Base-by-base conservation (phyloP, 2,888 invertebrate genomes). In the Apantesis nais region DNA sequence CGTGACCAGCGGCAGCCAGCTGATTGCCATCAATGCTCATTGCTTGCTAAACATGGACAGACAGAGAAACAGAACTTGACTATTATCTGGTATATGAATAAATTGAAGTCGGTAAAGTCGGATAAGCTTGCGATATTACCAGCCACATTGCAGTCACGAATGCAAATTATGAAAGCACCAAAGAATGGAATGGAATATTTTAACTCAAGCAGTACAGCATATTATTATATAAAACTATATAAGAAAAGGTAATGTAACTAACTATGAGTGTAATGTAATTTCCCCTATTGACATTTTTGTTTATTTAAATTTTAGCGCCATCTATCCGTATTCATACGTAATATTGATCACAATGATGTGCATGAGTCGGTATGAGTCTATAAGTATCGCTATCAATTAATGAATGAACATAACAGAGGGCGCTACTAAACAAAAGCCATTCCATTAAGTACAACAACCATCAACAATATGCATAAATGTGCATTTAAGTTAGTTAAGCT, bases 21-120 rank as follows among this genome's bases (percentile, higher is more conserved):
- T 86, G 92, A 92, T 92, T 88, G 88, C 85, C 89, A 93, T 93
- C 92, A 84, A 78, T 80, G 78, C 79, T 78, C 72, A 78, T 76
- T 79, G 76, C 82, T 71, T 76, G 79, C 86, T 85, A 80, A 85
- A 86, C 85, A 84, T 83, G 85, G 85, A 82, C 84, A 75, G 76
- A 61, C 75, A 72, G 71, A 79, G 72, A 79, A 85, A 79, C 82
- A 80, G 76, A 84, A 84, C 84, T 82, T 78, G 85, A 82, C 84
- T 81, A 82, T 83, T 87, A 86, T 86, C 85, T 83, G 81, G 85
- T 82, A 83, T 86, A 84, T 88, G 85, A 87, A 89, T 89, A 89
- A 84, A 85, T 87, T 87, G 81, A 81, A 86, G 80, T 84, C 77
- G 82, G 71, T 74, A 74, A 73, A 74, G 72, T 58, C 16, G 58